Conservation (phyloP, 2,888 invertebrate species). For the Erebia aethiops region DNA sequence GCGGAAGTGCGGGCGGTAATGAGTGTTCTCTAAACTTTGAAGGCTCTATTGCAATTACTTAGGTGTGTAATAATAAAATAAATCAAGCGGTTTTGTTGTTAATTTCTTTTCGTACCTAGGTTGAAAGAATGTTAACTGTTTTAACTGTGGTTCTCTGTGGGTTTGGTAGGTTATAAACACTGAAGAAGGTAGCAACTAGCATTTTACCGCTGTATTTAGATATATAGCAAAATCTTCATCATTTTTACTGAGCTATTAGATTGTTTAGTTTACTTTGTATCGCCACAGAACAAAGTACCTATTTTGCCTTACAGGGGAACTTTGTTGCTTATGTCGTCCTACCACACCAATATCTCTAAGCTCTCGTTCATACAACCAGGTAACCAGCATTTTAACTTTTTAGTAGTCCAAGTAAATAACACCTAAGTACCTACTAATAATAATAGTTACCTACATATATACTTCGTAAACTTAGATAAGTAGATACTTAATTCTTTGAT, state of each 20-base stretch:
- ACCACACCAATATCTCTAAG: too few relatives aligned
- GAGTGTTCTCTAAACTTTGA: constrained; percentile 40
- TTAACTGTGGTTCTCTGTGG: constrained; percentile 3
- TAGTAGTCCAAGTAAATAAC: too few relatives aligned
- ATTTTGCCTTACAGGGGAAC: too few relatives aligned
- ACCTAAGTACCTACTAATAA: too few relatives aligned
- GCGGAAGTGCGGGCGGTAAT: constrained; percentile 40
- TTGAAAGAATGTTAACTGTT: constrained; percentile 23
- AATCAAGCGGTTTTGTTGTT: constrained; percentile 35
- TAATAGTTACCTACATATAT: too few relatives aligned
- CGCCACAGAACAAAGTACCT: too few relatives aligned
- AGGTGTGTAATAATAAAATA: constrained; percentile 36
- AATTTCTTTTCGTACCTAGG: constrained; percentile 24
- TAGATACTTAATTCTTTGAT: too few relatives aligned
- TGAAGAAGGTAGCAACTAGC: background rate
- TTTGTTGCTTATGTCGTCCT: too few relatives aligned
- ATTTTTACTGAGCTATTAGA: background rate
- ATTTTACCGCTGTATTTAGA: background rate
- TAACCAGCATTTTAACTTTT: too few relatives aligned
- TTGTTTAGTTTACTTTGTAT: too few relatives aligned
- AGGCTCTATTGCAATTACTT: constrained; percentile 39
- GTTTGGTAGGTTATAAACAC: background rate
- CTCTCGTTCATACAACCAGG: too few relatives aligned
- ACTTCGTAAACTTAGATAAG: too few relatives aligned
- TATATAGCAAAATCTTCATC: background rate